Percentiles rank a stretch among this genome's conserved stretches.
phyloP scores from a whole-genome alignment of 2,797 vertebrate species.

The Varecia variegata region DNA sequence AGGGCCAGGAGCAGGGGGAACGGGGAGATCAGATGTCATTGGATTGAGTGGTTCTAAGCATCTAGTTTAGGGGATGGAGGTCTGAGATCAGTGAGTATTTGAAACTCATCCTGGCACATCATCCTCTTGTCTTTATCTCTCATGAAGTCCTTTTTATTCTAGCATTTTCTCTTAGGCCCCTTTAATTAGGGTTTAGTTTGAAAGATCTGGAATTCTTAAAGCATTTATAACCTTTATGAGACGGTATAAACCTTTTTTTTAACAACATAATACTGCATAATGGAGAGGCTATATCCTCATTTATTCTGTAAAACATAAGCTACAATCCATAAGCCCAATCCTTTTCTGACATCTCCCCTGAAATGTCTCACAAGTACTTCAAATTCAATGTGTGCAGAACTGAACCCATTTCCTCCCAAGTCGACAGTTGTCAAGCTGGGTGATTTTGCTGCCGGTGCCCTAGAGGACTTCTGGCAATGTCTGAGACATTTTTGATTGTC shows the following conservation, averaged over 20 bases:
- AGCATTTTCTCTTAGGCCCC: neutral
- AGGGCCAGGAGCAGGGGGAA: neutral
- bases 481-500: neutral
- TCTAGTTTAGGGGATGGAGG: neutral
- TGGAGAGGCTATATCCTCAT: neutral
- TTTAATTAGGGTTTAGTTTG: neutral
- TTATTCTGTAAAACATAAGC: neutral
- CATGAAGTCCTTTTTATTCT: neutral
- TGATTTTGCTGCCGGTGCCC: neutral
- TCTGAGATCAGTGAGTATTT: neutral
- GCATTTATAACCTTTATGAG: neutral
- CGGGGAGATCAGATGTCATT: neutral
- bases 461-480: neutral
- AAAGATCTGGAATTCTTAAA: neutral
- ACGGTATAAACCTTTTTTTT: neutral
- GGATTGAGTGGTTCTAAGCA: neutral
- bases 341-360: neutral
- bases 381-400: neutral
- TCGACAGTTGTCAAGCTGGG: neutral
- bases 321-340: neutral
- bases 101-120: neutral
- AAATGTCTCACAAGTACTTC: neutral
- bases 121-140: neutral
- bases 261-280: neutral
- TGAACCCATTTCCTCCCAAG: neutral